Conservation (phyloP, 2,113 vertebrate species). For the Vulpes lagopus region DNA sequence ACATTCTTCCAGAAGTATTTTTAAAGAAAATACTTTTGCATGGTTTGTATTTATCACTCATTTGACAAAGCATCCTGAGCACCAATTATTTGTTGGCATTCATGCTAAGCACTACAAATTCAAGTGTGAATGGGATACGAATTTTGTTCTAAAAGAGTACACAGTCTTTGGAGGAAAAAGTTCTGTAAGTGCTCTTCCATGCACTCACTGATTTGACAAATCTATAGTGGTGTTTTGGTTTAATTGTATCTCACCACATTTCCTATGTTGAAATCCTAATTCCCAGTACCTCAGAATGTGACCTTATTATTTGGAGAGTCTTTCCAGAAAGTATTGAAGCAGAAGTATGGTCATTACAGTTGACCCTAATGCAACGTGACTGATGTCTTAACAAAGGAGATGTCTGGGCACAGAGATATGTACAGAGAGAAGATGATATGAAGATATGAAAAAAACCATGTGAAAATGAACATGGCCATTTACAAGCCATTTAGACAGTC, state of each 20-base stretch:
- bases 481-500: neutral
- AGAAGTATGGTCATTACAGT: neutral
- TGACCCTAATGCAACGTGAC: neutral
- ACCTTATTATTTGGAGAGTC: neutral
- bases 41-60: neutral
- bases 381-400: neutral
- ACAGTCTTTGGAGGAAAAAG: neutral
- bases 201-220: neutral
- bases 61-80: neutral
- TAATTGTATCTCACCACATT: neutral
- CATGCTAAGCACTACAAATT: neutral
- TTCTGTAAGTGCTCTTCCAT: neutral
- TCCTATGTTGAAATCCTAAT: neutral
- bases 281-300: neutral
- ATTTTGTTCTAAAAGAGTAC: neutral
- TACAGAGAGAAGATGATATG: neutral
- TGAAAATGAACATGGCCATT: neutral
- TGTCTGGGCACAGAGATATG: neutral
- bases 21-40: neutral
- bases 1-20: conserved; percentile 40
- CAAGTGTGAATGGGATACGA: neutral
- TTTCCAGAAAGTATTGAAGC: neutral
- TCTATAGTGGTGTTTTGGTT: neutral
- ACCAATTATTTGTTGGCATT: neutral
- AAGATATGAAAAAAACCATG: neutral